Evolutionary conservation across 1,140 invertebrate genomes (phyloP).

Genomic region (Tribolium castaneum): DNA sequence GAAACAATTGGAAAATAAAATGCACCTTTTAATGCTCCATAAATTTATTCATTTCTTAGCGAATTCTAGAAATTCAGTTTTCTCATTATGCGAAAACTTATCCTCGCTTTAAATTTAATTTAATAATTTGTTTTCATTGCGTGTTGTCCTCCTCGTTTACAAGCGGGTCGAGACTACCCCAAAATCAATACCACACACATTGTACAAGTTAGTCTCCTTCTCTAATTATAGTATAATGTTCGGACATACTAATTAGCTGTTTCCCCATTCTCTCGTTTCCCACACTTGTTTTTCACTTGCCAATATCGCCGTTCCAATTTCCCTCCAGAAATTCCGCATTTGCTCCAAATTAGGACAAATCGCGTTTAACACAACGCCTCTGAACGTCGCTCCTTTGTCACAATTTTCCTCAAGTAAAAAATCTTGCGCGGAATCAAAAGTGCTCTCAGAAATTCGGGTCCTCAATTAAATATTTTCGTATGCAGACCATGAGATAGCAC

Average conservation of each 20-base stretch:
- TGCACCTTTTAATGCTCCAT: too few relatives aligned
- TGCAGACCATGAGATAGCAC: conserved; percentile 51
- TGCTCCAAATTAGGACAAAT: not conserved
- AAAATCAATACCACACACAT: not conserved
- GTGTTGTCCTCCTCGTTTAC: not conserved
- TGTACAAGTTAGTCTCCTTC: not conserved
- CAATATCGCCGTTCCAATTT: too few relatives aligned
- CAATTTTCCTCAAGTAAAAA: not conserved
- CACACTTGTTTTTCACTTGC: not conserved
- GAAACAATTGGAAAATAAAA: too few relatives aligned
- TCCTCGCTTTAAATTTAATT: not conserved
- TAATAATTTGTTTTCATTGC: not conserved
- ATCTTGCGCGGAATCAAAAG: not conserved
- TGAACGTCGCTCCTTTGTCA: too few relatives aligned
- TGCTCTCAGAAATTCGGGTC: conserved; percentile 22
- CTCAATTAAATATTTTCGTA: conserved; percentile 49
- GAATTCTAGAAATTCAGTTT: too few relatives aligned
- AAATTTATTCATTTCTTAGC: too few relatives aligned
- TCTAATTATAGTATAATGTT: not conserved
- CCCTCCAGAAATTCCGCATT: too few relatives aligned
- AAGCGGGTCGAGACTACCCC: not conserved
- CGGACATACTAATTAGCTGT: not conserved
- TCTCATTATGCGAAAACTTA: too few relatives aligned
- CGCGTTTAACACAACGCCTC: not conserved
- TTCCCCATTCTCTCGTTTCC: not conserved